Base-by-base conservation (phyloP, 2,797 vertebrate genomes). In the Acrocephalus scirpaceus region DNA sequence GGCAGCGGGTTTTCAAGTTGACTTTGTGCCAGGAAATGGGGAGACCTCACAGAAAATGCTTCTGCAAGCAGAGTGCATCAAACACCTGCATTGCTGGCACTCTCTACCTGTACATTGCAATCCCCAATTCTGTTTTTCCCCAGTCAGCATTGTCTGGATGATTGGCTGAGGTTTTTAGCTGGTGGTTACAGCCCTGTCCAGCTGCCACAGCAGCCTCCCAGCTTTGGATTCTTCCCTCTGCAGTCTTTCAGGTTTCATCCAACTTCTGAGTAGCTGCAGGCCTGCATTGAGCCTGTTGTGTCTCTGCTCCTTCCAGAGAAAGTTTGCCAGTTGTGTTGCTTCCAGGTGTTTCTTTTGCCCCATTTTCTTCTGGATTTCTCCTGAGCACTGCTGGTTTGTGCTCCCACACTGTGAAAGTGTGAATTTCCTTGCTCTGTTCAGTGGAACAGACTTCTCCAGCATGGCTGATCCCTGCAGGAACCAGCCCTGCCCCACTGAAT, bases 231-330 rank as follows among this genome's bases (percentile, higher is more conserved):
- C 27, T 91, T 54, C 23, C 10, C 23, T 78, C 29, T 65, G 13
- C 29, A 71, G 34, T 60, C 11, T 38, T 36, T 4, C 3, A 38
- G 12, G 38, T 65, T 71, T 67, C 40, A 40, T 73, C 17, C 21
- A 5, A 1, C 8, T 73, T 36, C 20, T 70, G 19, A 26, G 40
- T 44, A 83, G 48, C 22, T 74, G 42, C 0, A 1, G 29, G 22
- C 51, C 73, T 69, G 62, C 26, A 4, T 0, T 44, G 50, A 74
- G 21, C 26, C 15, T 0, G 0, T 25, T 25, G 45, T 34, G 16
- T 64, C 2, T 3, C 50, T 75, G 38, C 11, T 85, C 2, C 27
- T 72, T 47, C 26, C 3, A 11, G 34, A 47, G 42, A 30, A 54
- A 5, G 16, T 45, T 34, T 70, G 32, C 53, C 32, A 42, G 19